A percentile compares a stretch with the other conserved stretches of the same genome.
These are phyloP conservation scores for Taenioides sp. DNA, from an alignment of 2,797 vertebrate species.

Conservation along the genomic window DNA sequence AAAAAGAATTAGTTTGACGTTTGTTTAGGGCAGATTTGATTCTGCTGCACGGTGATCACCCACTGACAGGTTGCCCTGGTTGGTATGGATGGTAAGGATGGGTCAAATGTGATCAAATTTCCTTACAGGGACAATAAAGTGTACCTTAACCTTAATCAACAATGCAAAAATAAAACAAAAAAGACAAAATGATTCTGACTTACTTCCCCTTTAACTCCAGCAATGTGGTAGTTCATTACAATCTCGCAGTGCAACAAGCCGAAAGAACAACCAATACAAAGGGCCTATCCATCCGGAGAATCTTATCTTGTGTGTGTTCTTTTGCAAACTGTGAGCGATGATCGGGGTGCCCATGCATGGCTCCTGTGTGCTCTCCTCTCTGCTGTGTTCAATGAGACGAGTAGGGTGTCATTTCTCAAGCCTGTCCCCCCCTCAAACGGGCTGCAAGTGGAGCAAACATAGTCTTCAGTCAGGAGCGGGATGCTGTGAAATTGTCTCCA, in stretches of 20 bases:
- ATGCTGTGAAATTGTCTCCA: conserved; percentile 84
- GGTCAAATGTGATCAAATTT: too few relatives aligned
- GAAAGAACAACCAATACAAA: conserved; percentile 24
- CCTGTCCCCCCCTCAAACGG: conserved; percentile 68
- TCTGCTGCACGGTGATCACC: too few relatives aligned
- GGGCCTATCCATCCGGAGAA: conserved; percentile 27
- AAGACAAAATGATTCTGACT: neutral
- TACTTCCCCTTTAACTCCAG: neutral
- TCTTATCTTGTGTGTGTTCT: conserved; percentile 40
- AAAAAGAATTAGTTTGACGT: too few relatives aligned
- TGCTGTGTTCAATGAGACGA: conserved; percentile 82
- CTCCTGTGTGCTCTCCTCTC: conserved; percentile 57
- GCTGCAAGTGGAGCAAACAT: conserved; percentile 80
- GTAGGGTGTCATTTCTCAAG: conserved; percentile 82
- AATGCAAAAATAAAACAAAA: too few relatives aligned
- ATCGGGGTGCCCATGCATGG: conserved; percentile 59
- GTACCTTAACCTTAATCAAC: too few relatives aligned
- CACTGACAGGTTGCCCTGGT: too few relatives aligned
- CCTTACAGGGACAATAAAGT: too few relatives aligned
- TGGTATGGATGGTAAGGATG: too few relatives aligned
- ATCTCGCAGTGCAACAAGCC: conserved; percentile 4
- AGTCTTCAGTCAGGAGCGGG: conserved; percentile 84
- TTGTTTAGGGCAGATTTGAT: too few relatives aligned
- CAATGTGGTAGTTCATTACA: conserved; percentile 2
- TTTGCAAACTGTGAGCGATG: conserved; percentile 64